phyloP scores from a whole-genome alignment of 2,888 invertebrate genomes.

The Herminia tarsipennalis region DNA sequence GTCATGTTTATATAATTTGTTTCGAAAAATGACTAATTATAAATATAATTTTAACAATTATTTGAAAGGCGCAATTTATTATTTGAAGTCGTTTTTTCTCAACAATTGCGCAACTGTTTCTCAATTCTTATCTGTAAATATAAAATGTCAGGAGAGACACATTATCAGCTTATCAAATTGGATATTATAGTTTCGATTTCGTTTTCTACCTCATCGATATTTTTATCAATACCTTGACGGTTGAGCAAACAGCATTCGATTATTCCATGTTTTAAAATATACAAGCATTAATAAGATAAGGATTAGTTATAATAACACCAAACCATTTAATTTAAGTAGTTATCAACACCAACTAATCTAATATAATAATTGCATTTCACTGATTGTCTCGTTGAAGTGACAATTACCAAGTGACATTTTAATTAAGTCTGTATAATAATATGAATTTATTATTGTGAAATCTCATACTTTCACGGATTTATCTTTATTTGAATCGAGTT shows the following conservation, averaged over 20 bases:
- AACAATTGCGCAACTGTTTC: constrained; percentile 25
- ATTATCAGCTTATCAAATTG: constrained; percentile 38
- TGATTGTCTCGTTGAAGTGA: constrained; percentile 50
- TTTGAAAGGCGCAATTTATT: constrained; percentile 18
- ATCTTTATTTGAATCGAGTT: constrained; percentile 43
- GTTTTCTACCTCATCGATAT: constrained; percentile 19
- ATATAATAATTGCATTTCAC: constrained; percentile 53
- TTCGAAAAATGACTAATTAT: constrained; percentile 2
- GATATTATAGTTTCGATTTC: constrained; percentile 18
- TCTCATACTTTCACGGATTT: constrained; percentile 28
- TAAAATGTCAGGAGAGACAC: constrained; percentile 24
- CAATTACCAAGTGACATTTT: constrained; percentile 54
- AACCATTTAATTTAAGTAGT: constrained; percentile 37
- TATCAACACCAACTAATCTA: constrained; percentile 43
- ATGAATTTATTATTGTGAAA: constrained; percentile 38
- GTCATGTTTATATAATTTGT: neutral
- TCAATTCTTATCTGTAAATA: constrained; percentile 34
- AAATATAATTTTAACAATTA: constrained; percentile 4
- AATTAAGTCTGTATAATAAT: constrained; percentile 46
- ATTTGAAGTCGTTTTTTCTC: constrained; percentile 5
- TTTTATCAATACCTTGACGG: constrained; percentile 38
- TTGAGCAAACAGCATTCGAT: constrained; percentile 44
- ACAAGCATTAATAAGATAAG: constrained; percentile 35
- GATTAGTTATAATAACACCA: constrained; percentile 31
- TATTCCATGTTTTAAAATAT: constrained; percentile 37